These are phyloP conservation scores for Pseudomyrmex gracilis DNA, from an alignment of 1,140 invertebrate genomes.

Conservation along the genomic window DNA sequence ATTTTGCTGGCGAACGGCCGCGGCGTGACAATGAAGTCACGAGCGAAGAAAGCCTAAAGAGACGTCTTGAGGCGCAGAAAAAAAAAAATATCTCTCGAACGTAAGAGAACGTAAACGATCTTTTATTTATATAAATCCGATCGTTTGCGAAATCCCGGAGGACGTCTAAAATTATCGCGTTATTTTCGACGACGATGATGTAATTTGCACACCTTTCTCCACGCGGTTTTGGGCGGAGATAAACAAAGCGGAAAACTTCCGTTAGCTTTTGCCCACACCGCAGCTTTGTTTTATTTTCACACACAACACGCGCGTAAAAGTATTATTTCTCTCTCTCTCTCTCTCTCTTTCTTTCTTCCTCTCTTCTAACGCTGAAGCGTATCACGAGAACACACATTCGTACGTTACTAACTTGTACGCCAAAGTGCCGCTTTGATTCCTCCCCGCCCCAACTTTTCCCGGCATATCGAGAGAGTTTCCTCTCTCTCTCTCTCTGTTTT, in stretches of 20 bases:
- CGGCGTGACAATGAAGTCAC: constrained; percentile 34
- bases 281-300: constrained; percentile 36
- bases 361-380: constrained; percentile 7
- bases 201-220: constrained; percentile 7
- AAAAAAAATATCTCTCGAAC: constrained; percentile 49
- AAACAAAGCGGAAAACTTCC: constrained; percentile 9
- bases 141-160: constrained; percentile 22
- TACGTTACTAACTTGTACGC: constrained; percentile 32
- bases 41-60: constrained; percentile 11
- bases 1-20: constrained; percentile 15
- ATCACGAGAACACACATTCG: constrained; percentile 17
- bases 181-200: not conserved
- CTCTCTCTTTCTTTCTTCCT: no score
- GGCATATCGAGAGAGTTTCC: constrained; percentile 39
- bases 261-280: constrained; percentile 7
- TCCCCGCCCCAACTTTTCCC: constrained; percentile 8
- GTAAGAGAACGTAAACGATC: constrained; percentile 26
- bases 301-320: not conserved
- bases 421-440: constrained; percentile 30
- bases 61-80: constrained; percentile 30
- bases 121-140: not conserved
- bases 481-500: not conserved
- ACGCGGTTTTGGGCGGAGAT: not conserved
- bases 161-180: not conserved
- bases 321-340: constrained; percentile 23